Evolutionary conservation across 2,113 vertebrate genomes (phyloP).

Genomic region (Paraplagusia blochii): DNA sequence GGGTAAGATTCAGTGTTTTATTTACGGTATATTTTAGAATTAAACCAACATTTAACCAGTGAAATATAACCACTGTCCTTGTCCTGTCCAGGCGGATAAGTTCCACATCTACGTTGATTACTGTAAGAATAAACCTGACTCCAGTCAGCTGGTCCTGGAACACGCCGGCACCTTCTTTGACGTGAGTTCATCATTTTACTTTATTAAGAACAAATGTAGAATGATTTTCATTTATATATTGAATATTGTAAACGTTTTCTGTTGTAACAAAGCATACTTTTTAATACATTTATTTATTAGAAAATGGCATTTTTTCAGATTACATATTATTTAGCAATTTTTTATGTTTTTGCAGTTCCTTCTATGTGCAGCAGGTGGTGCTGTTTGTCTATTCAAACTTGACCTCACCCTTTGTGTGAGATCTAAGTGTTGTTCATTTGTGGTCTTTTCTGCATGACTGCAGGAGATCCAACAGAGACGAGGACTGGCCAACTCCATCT

Average conservation of each 20-base stretch:
- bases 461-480: conserved; percentile 97
- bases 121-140: conserved; percentile 99
- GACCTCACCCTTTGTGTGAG: too few relatives aligned
- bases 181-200: conserved; percentile 75
- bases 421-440: background rate
- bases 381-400: conserved; percentile 1
- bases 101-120: conserved; percentile 99
- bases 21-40: background rate
- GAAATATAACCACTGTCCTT: background rate
- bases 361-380: conserved; percentile 45
- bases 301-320: too few relatives aligned
- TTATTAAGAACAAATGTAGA: too few relatives aligned
- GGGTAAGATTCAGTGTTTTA: conserved; percentile 75
- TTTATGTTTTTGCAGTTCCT: background rate
- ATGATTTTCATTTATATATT: too few relatives aligned
- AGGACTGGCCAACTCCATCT: conserved; percentile 94
- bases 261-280: too few relatives aligned
- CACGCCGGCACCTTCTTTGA: conserved; percentile 95
- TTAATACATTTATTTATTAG: background rate
- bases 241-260: background rate
- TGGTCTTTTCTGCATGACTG: background rate
- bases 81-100: conserved; percentile 86
- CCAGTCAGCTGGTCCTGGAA: conserved; percentile 95
- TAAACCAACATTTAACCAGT: background rate
- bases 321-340: too few relatives aligned